phyloP scores from a whole-genome alignment of 2,113 vertebrate species.

The Oceanodroma tethys region DNA sequence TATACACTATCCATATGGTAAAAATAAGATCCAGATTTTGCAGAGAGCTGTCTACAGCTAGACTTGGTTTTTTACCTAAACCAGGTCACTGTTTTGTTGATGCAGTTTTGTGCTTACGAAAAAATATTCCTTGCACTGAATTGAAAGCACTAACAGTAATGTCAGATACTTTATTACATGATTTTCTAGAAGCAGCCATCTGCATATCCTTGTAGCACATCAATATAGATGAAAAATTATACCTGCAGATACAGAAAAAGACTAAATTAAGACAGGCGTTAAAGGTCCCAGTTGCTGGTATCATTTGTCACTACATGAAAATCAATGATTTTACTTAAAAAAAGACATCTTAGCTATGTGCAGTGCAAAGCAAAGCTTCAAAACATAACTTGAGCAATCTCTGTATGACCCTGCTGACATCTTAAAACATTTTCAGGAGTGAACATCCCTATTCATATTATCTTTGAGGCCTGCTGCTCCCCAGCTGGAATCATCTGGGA shows the following conservation, averaged over 20 bases:
- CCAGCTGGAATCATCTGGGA: not conserved
- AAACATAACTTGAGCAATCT: not conserved
- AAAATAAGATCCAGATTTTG: not conserved
- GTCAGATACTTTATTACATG: not conserved
- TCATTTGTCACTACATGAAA: not conserved
- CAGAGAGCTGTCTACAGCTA: not conserved
- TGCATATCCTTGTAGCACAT: not conserved
- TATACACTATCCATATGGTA: not conserved
- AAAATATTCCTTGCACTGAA: not conserved
- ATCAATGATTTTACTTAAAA: not conserved
- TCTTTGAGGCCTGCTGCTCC: not conserved
- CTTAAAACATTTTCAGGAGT: not conserved
- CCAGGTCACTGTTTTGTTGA: not conserved
- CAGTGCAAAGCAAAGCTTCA: not conserved
- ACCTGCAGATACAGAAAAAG: not conserved
- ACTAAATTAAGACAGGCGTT: not conserved
- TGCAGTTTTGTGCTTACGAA: not conserved
- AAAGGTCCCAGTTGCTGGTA: not conserved
- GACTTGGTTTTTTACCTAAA: not conserved
- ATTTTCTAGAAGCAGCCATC: not conserved
- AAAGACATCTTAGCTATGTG: not conserved
- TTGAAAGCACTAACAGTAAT: not conserved
- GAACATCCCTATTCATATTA: not conserved
- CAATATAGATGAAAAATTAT: not conserved
- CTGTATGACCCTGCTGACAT: not conserved